A percentile compares a stretch with the other conserved stretches of the same genome.
phyloP scores from a whole-genome alignment of 53 echinoderm and acorn worm species.

The Henricia sp. region DNA sequence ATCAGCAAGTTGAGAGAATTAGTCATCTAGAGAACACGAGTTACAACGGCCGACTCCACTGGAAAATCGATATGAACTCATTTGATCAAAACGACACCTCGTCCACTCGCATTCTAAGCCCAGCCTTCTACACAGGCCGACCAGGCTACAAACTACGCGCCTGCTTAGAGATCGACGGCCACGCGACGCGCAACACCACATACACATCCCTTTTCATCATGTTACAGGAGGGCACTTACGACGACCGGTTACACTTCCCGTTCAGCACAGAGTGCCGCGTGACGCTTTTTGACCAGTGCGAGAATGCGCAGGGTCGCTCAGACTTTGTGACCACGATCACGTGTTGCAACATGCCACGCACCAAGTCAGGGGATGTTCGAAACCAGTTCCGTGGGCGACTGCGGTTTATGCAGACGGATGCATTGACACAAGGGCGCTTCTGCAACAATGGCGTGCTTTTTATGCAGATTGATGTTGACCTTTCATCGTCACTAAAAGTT shows the following conservation, averaged over 20 bases:
- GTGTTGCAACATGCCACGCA: constrained; percentile 78
- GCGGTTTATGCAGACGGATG: constrained; percentile 85
- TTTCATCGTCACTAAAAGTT: constrained; percentile 7
- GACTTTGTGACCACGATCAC: constrained; percentile 70
- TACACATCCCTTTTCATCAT: constrained; percentile 82
- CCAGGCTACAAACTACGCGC: constrained; percentile 86
- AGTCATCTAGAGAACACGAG: constrained; percentile 63
- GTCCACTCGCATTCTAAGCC: constrained; percentile 75
- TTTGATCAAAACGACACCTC: constrained; percentile 32
- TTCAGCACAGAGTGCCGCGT: constrained; percentile 77
- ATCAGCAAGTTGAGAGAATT: constrained; percentile 60
- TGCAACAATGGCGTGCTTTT: constrained; percentile 70
- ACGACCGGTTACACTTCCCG: constrained; percentile 75
- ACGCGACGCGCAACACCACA: constrained; percentile 70
- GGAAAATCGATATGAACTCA: constrained; percentile 76
- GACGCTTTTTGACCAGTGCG: constrained; percentile 80
- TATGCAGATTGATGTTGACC: constrained; percentile 59
- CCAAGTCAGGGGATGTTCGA: constrained; percentile 56
- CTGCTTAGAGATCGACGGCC: constrained; percentile 79
- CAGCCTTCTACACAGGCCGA: constrained; percentile 81
- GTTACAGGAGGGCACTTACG: constrained; percentile 76
- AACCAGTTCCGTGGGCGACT: constrained; percentile 84
- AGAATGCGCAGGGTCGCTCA: constrained; percentile 6
- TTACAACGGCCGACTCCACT: constrained; percentile 76
- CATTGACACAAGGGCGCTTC: constrained; percentile 66